Percentiles rank a stretch among this genome's conserved stretches.
Evolutionary conservation across 2,113 vertebrate genomes (phyloP).

Genomic region (Axis porcinus): DNA sequence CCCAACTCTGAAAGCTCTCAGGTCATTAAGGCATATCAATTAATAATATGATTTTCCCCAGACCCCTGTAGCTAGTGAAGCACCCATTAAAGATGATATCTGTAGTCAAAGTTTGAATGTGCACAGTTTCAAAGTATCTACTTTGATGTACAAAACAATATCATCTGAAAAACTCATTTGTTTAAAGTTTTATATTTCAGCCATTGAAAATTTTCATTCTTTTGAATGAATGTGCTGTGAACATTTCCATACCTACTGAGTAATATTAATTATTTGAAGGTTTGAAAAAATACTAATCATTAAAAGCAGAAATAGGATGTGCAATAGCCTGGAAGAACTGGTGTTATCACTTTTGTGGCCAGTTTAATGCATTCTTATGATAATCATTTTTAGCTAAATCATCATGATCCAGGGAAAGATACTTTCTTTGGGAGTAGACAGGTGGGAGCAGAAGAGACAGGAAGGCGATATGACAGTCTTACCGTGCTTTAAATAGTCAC

Average conservation of each 20-base stretch:
- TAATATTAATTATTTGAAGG: conserved; percentile 70
- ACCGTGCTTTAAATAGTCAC: conserved; percentile 25
- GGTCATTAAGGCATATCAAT: conserved; percentile 84
- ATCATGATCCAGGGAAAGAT: conserved; percentile 55
- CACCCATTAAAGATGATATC: conserved; percentile 78
- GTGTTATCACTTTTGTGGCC: conserved; percentile 65
- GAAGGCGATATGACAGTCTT: conserved; percentile 29
- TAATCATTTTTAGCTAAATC: conserved; percentile 69
- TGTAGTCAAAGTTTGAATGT: conserved; percentile 74
- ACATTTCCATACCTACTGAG: conserved; percentile 57
- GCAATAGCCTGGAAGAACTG: conserved; percentile 63
- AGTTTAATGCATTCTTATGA: conserved; percentile 60
- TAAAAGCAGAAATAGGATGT: conserved; percentile 71
- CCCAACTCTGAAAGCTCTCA: conserved; percentile 77
- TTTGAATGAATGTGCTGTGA: conserved; percentile 62
- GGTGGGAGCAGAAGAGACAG: not conserved
- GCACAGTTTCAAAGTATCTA: conserved; percentile 70
- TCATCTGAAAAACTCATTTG: conserved; percentile 68
- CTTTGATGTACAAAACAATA: conserved; percentile 66
- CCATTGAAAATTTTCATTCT: conserved; percentile 75
- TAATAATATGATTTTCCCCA: conserved; percentile 80
- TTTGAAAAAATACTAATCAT: conserved; percentile 74
- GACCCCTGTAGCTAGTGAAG: conserved; percentile 72
- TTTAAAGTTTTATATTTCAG: conserved; percentile 61
- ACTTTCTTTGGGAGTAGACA: conserved; percentile 26